Evolutionary conservation across 2,888 invertebrate species (phyloP), one percentile per base, ranked within the genome.

Genomic region (Trissolcus japonicus): DNA sequence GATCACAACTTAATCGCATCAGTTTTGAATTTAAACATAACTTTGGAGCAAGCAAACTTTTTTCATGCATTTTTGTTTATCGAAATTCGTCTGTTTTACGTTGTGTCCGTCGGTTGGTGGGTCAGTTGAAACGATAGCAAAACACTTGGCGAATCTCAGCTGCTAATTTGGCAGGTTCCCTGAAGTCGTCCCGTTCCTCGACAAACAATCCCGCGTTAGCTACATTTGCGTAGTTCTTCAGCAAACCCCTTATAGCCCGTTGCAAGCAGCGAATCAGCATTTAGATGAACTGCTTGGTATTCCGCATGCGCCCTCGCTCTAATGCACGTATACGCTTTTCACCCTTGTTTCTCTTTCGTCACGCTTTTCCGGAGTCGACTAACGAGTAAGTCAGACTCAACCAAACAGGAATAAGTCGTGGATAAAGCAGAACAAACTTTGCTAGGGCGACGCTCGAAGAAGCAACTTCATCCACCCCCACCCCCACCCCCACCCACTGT

Each of bases 271-370:
- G 66, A 78, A 78, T 78, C 73, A 78, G 69, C 77, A 69, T 77
- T 77, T 69, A 73, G 69, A 78, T 69, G 73, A 78, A 78, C 73
- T 66, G 62, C 66, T 78, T 69, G 69, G 66, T 78, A 78, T 78
- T 78, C 77, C 54, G 40, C 73, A 61, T 65, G 59, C 72, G 72
- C 65, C 53, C 55, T 50, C 54, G 46, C 53, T 55, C 55, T 51
- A 60, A 62, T 56, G 53, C 53, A 43, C 63, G 50, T 46, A 53
- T 61, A 51, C 46, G 35, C 56, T 56, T 69, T 69, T 69, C 69
- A 56, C 62, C 69, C 56, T 62, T 62, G 62, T 69, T 69, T 53
- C 69, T 48, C 43, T 46, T 21, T 35, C 21, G 56, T 56, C 61
- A 19, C 55, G 50, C 60, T 29, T 56, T 57, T 51, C 51, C 59